Conservation (phyloP, 2,797 vertebrate genomes). For the Coranthus polyacanthus region DNA sequence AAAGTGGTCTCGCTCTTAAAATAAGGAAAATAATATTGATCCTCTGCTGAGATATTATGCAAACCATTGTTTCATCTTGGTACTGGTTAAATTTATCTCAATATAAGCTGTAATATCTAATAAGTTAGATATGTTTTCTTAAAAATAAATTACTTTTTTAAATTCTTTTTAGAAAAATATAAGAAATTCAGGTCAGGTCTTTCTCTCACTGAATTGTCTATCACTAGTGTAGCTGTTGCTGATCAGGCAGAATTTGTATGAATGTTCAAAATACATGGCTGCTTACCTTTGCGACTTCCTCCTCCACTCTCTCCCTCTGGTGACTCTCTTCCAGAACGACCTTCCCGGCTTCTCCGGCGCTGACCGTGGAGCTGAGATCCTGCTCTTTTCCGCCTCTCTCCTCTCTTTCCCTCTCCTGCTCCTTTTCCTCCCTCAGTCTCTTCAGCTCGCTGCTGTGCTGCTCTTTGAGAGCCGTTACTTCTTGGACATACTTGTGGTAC, state of each 20-base stretch:
- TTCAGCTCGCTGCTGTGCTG: slow-evolving; percentile 79
- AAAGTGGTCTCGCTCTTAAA: too few relatives aligned
- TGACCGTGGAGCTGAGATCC: slow-evolving; percentile 65
- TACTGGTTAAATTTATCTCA: too few relatives aligned
- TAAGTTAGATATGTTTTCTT: too few relatives aligned
- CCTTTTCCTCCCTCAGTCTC: slow-evolving; percentile 60
- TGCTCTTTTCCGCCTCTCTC: slow-evolving; percentile 38
- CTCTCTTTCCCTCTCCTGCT: slow-evolving; percentile 34
- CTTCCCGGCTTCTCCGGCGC: slow-evolving; percentile 53
- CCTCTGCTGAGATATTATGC: too few relatives aligned
- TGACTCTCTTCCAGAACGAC: slow-evolving; percentile 80
- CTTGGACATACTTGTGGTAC: slow-evolving; percentile 79
- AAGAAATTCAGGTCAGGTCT: too few relatives aligned
- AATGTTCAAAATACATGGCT: background rate
- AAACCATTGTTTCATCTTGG: too few relatives aligned
- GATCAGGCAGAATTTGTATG: background rate
- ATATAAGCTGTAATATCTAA: too few relatives aligned
- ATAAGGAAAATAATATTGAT: too few relatives aligned
- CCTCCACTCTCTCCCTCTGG: slow-evolving; percentile 89
- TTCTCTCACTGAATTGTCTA: background rate
- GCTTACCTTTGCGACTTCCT: slow-evolving; percentile 94
- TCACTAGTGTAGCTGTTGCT: background rate
- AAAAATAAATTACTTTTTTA: too few relatives aligned
- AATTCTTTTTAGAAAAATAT: too few relatives aligned
- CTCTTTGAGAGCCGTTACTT: slow-evolving; percentile 78